Evolutionary conservation across 2,797 vertebrate genomes (phyloP), one percentile per base, ranked within the genome.

Genomic region (Gallirallus australis): DNA sequence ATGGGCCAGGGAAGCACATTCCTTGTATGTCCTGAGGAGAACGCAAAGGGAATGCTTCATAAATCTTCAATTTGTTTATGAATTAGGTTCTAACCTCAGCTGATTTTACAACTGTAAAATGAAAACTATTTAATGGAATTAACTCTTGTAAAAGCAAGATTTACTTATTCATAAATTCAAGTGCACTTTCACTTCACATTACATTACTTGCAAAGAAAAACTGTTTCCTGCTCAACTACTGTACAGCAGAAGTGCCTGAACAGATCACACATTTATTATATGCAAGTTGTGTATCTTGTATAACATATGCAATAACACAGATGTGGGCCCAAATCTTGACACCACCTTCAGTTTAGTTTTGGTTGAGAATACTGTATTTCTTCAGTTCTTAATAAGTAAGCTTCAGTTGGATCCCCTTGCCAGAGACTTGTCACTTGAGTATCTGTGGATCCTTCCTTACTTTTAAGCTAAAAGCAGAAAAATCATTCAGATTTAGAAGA

Each of bases 381-480:
- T 82, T 15, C 31, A 19, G 33, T 47, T 57, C 85, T 82, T 64
- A 73, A 31, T 42, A 30, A 84, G 60, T 20, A 90, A 92, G 57
- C 27, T 80, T 94, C 40, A 94, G 35, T 24, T 3, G 1, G 6
- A 50, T 65, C 53, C 68, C 40, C 80, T 77, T 64, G 86, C 78
- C 78, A 90, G 70, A 56, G 31, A 18, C 6, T 59, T 71, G 64
- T 78, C 68, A 63, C 50, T 93, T 12, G 2, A 77, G 21, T 50
- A 47, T 71, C 45, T 80, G 56, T 54, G 27, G 24, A 89, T 95
- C 88, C 90, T 90, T 77, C 45, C 70, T 93, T 64, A 89, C 70
- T 93, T 91, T 31, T 57, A 15, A 90, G 56, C 75, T 87, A 89
- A 90, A 90, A 90, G 63, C 52, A 90, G 79, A 82, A 88, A 89